Evolutionary conservation across 1,140 invertebrate genomes (phyloP), one percentile per base, ranked within the genome.

Genomic region (Idris sp.): DNA sequence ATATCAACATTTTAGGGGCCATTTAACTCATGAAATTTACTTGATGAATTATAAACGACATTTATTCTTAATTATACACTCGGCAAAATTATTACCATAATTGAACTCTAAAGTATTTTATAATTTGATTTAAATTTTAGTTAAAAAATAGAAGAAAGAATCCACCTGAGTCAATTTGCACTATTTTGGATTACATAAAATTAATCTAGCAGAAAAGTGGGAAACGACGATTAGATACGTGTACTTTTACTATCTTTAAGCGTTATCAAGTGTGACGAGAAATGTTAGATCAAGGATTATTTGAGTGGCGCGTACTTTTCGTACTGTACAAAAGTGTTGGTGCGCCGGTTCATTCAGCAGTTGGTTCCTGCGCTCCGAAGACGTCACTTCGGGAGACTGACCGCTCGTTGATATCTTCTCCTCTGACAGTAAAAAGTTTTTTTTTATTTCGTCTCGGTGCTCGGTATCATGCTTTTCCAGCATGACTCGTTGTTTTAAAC

Each of bases 231-330:
- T 71, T 62, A 71, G 67, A 71, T 71, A 71, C 56, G 54, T 2
- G 65, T 71, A 61, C 67, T 71, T 71, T 71, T 71, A 71, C 67
- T 56, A 56, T 71, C 67, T 44, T 54, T 48, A 71, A 71, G 46
- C 38, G 67, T 71, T 71, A 71, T 71, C 67, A 56, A 71, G 38
- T 71, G 67, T 71, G 67, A 71, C 56, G 67, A 62, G 56, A 62
- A 71, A 71, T 71, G 67, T 71, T 71, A 71, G 67, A 71, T 71
- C 67, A 71, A 62, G 67, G 67, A 71, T 71, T 71, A 71, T 71
- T 71, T 71, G 48, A 62, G 44, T 62, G 67, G 58, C 58, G 67
- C 46, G 51, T 73, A 64, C 59, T 64, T 64, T 72, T 64, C 44
- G 49, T 64, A 59, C 35, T 36, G 68, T 71, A 71, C 67, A 61